phyloP scores from a whole-genome alignment of 2,888 invertebrate species.

The Ptychoptera contaminata region DNA sequence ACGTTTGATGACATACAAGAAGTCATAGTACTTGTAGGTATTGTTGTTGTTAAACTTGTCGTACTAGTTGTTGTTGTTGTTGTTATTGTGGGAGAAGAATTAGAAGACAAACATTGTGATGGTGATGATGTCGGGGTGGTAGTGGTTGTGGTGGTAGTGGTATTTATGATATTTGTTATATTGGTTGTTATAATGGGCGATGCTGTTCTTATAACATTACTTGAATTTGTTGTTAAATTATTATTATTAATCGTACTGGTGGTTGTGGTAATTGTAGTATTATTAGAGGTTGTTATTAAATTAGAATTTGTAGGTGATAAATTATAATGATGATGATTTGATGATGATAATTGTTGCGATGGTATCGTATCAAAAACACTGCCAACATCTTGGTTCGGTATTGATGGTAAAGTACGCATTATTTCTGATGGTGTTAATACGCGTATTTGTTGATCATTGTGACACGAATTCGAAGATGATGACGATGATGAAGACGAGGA shows the following conservation, averaged over 20 bases:
- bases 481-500: neutral
- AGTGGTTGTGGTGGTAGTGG: neutral
- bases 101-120: neutral
- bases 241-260: neutral
- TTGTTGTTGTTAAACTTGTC: too few species aligned
- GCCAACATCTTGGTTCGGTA: constrained; percentile 22
- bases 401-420: constrained; percentile 78
- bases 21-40: too few species aligned
- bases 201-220: constrained; percentile 2
- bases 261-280: neutral
- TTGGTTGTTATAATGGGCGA: neutral
- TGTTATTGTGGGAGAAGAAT: constrained; percentile 4
- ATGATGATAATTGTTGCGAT: neutral
- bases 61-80: constrained; percentile 1
- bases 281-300: constrained; percentile 1
- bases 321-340: too few species aligned
- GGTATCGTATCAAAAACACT: constrained; percentile 5
- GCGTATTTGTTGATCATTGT: constrained; percentile 66
- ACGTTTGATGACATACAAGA: constrained; percentile 3
- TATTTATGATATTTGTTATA: too few species aligned
- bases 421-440: constrained; percentile 81
- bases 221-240: constrained; percentile 4
- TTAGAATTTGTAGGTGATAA: neutral
- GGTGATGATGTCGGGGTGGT: neutral
- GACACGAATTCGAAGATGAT: constrained; percentile 15